Evolutionary conservation across 30 jellyfish, hydroid and myxozoan genomes (phyloP), one percentile per base, ranked within the genome.

Genomic region (Turritopsis dohrnii): DNA sequence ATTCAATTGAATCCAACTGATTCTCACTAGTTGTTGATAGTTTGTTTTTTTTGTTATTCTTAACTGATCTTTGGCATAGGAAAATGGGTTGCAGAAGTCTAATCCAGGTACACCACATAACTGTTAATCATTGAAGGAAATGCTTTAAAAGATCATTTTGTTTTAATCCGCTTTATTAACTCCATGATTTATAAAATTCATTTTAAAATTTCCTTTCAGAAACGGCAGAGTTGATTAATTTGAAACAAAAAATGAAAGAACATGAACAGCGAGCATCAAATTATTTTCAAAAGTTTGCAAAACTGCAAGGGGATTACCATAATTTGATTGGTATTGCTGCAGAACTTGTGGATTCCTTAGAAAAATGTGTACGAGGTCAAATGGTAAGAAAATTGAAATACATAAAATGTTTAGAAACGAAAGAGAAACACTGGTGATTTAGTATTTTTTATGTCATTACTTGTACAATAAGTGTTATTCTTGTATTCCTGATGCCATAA

Each of bases 321-420:
- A 84, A 82, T 54, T 85, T 92, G 73, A 92, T 92, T 82, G 96
- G 96, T 66, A 92, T 92, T 75, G 91, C 98, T 17, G 98, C 98
- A 20, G 98, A 92, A 29, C 80, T 92, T 52, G 98, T 92, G 71
- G 98, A 92, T 85, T 83, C 98, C 21, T 72, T 92, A 20, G 98
- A 92, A 75, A 88, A 83, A 76, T 87, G 96, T 29, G 96, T 92
- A 28, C 83, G 96, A 28, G 98, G 98, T 24, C 79, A 87, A n/a
- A 87, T 92, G 96, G 96, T 92, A 88, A 24, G 95, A n/a, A 23
- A 5, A 1, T 21, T 3, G 8, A 5, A 74, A 1, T 74, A n/a
- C 31, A n/a, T 20, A 29, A 3, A 23, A 29, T 5, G 83, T 74
- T 13, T 13, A 41, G 60, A 41, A 13, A 41, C 13, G 5, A 3